phyloP scores from a whole-genome alignment of 2,797 vertebrate species.

The Paratrypauchen microcephalus region DNA sequence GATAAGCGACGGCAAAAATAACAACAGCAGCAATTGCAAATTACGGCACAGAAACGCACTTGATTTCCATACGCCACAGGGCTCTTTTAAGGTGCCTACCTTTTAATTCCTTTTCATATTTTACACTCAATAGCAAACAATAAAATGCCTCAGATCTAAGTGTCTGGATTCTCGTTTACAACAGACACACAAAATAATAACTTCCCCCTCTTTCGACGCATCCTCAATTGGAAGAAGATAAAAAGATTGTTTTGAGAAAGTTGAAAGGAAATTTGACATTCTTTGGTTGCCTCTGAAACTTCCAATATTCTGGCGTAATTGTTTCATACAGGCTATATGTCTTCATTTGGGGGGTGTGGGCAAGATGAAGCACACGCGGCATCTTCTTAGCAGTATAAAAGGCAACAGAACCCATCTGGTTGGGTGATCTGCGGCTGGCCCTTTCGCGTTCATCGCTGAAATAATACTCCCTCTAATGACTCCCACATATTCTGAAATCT shows the following conservation, averaged over 20 bases:
- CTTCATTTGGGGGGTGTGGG: slow-evolving; percentile 82
- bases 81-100: slow-evolving; percentile 67
- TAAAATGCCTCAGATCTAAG: slow-evolving; percentile 65
- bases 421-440: slow-evolving; percentile 96
- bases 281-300: slow-evolving; percentile 95
- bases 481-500: slow-evolving; percentile 99
- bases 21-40: slow-evolving; percentile 69
- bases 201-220: slow-evolving; percentile 42
- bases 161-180: slow-evolving; percentile 63
- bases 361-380: slow-evolving; percentile 87
- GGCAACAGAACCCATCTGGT: slow-evolving; percentile 99
- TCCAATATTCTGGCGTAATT: slow-evolving; percentile 95
- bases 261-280: slow-evolving; percentile 92
- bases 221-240: slow-evolving; percentile 71
- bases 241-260: slow-evolving; percentile 80
- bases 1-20: slow-evolving; percentile 48
- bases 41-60: slow-evolving; percentile 65
- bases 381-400: slow-evolving; percentile 84
- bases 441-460: slow-evolving; percentile 93
- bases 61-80: slow-evolving; percentile 68
- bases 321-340: slow-evolving; percentile 94
- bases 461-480: slow-evolving; percentile 99
- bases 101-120: slow-evolving; percentile 77
- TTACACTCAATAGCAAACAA: slow-evolving; percentile 68
- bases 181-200: slow-evolving; percentile 11